These are phyloP conservation scores for Dasysyrphus albostriatus DNA, from an alignment of 2,888 invertebrate genomes.

Conservation along the genomic window DNA sequence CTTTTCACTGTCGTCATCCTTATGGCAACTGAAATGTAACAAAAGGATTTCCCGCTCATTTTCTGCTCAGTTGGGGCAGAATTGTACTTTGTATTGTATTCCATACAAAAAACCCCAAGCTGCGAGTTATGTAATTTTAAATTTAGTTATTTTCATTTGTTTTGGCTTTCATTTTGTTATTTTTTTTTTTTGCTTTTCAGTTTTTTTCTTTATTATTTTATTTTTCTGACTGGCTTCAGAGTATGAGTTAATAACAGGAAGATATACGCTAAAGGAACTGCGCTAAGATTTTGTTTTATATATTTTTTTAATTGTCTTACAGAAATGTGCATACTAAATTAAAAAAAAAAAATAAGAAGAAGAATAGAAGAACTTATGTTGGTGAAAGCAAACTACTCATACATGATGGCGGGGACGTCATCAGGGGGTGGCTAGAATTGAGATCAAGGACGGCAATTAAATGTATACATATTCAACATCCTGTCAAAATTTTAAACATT, in stretches of 20 bases:
- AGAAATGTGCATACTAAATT: constrained; percentile 22
- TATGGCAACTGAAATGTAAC: constrained; percentile 57
- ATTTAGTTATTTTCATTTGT: constrained; percentile 58
- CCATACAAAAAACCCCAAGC: constrained; percentile 29
- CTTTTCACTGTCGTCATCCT: constrained; percentile 34
- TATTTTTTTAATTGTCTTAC: constrained; percentile 17
- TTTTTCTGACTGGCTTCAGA: constrained; percentile 7
- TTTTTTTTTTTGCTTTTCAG: too few species aligned
- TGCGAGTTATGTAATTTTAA: constrained; percentile 64
- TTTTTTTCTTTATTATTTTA: not conserved
- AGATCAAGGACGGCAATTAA: constrained; percentile 63
- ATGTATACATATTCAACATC: constrained; percentile 27
- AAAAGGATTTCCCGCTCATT: constrained; percentile 73
- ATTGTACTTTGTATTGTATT: constrained; percentile 26
- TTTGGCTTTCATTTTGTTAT: constrained; percentile 41
- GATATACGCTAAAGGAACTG: constrained; percentile 47
- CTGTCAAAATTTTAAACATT: constrained; percentile 27
- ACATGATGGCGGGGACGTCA: not conserved
- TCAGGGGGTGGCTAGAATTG: constrained; percentile 7
- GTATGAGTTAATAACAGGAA: constrained; percentile 62
- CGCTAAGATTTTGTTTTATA: constrained; percentile 37
- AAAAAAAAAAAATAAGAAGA: constrained; percentile 30
- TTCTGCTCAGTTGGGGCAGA: constrained; percentile 68
- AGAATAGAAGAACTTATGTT: constrained; percentile 35
- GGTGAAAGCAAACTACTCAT: not conserved